A percentile compares a stretch with the other conserved stretches of the same genome.
Evolutionary conservation across 2,113 vertebrate genomes (phyloP).

Genomic region (Formicarius rufipectus): DNA sequence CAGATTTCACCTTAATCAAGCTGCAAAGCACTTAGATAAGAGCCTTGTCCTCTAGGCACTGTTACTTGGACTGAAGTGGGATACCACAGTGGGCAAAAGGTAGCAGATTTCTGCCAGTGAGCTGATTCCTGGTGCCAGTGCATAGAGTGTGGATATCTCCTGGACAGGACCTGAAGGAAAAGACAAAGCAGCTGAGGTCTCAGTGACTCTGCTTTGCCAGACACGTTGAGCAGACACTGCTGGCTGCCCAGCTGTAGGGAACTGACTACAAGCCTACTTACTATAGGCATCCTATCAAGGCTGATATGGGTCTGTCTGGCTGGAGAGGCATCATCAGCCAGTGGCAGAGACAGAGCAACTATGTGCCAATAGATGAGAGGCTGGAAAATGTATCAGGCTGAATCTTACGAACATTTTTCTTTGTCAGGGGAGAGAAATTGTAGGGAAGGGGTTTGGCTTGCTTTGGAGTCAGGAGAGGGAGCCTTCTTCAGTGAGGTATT

Average conservation of each 20-base stretch:
- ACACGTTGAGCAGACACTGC: neutral
- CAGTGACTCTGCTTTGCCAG: neutral
- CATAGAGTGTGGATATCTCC: fast-evolving
- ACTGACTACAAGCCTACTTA: neutral
- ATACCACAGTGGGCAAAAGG: neutral
- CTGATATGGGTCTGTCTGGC: neutral
- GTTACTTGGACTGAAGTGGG: neutral
- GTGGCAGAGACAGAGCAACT: neutral
- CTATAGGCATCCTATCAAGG: neutral
- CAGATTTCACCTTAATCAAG: neutral
- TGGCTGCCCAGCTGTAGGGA: neutral
- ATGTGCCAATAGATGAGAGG: neutral
- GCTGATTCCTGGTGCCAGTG: neutral
- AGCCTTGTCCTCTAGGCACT: neutral
- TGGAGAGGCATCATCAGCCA: neutral
- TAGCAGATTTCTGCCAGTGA: neutral
- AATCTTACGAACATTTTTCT: neutral
- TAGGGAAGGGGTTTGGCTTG: neutral
- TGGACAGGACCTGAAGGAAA: neutral
- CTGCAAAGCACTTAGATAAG: neutral
- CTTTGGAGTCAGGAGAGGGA: neutral
- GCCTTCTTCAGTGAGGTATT: neutral
- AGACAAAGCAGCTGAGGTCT: neutral
- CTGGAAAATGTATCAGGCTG: neutral
- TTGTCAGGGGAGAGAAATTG: neutral